Conservation (phyloP, 2,888 invertebrate species). For the Drosophila macrospina region DNA sequence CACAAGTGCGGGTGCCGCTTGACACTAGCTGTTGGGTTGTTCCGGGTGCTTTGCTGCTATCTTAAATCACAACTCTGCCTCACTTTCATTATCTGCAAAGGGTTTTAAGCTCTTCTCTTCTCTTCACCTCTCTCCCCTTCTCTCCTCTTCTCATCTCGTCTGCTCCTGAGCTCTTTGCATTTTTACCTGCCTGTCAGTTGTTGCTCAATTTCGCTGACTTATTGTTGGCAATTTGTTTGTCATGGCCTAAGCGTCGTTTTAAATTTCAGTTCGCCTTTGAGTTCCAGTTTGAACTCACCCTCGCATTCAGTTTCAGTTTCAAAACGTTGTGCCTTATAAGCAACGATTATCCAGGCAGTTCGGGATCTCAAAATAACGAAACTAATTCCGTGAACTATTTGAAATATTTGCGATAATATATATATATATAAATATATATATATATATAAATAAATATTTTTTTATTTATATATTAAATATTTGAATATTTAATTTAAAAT, state of each 20-base stretch:
- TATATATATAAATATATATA: not conserved
- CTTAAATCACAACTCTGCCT: constrained; percentile 62
- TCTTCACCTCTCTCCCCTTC: not conserved
- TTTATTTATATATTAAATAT: no score
- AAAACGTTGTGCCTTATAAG: not conserved
- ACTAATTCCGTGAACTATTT: not conserved
- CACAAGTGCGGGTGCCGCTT: constrained; percentile 59
- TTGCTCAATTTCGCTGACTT: constrained; percentile 74
- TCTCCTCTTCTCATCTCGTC: not conserved
- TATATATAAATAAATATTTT: no score
- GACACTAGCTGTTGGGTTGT: constrained; percentile 26
- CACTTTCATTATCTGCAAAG: constrained; percentile 53
- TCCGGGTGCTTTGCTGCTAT: constrained; percentile 54
- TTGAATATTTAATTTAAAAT: no score
- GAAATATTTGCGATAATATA: no score
- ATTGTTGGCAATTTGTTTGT: constrained; percentile 70
- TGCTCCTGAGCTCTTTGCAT: constrained; percentile 25
- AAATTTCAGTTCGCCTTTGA: constrained; percentile 9
- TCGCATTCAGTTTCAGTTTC: not conserved
- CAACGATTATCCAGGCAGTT: not conserved
- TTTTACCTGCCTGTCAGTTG: constrained; percentile 32
- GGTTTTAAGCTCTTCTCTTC: constrained; percentile 43
- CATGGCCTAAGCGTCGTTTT: constrained; percentile 43
- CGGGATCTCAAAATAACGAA: not conserved
- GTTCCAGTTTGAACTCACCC: not conserved